Evolutionary conservation across 2,113 vertebrate species (phyloP).

Genomic region (Microcebus griseorufus): DNA sequence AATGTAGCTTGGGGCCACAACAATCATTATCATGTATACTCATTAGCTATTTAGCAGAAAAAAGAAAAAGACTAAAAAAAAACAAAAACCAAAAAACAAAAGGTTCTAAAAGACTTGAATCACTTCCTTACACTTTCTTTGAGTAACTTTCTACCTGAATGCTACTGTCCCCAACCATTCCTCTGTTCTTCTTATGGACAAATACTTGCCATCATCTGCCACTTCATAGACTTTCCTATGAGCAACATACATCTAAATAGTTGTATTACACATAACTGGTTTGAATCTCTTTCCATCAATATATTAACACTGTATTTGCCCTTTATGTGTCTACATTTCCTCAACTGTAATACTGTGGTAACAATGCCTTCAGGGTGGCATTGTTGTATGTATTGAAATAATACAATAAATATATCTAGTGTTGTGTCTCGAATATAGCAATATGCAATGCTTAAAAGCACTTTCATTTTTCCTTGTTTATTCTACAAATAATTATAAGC

Average conservation of each 20-base stretch:
- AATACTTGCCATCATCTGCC: background rate
- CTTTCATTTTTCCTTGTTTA: background rate
- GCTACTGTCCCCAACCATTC: background rate
- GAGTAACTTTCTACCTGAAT: background rate
- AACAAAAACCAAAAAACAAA: background rate
- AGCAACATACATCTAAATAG: background rate
- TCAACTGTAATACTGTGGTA: background rate
- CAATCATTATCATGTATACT: background rate
- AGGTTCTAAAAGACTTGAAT: background rate
- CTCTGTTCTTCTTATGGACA: background rate
- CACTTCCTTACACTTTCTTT: background rate
- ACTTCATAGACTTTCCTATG: background rate
- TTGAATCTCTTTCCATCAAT: background rate
- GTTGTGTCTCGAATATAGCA: background rate
- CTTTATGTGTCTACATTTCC: background rate
- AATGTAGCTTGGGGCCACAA: background rate
- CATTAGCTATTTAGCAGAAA: background rate
- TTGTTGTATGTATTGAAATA: background rate
- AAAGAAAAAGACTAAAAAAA: background rate
- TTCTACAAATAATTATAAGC: background rate
- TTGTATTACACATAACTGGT: background rate
- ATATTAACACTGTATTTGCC: background rate
- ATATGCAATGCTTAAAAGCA: background rate
- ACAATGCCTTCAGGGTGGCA: background rate
- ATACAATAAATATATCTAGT: background rate